Percentiles rank a stretch among this genome's conserved stretches.
phyloP scores from a whole-genome alignment of 2,113 vertebrate genomes.

The Gobio gobio region DNA sequence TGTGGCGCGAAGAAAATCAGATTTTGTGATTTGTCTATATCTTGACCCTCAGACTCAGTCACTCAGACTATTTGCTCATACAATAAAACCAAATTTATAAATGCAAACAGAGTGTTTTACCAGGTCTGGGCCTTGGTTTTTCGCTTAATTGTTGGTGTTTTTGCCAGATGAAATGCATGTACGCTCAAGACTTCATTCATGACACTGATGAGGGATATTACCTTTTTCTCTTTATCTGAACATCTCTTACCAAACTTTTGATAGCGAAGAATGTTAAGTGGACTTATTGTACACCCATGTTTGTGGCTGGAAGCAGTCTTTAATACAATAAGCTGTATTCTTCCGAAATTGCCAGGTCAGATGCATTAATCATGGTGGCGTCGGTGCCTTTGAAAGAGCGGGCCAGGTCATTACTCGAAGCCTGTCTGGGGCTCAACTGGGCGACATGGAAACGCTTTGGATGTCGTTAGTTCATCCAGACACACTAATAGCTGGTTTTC shows the following conservation, averaged over 20 bases:
- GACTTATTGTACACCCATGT: constrained; percentile 54
- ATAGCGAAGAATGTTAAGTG: constrained; percentile 76
- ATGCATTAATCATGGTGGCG: constrained; percentile 79
- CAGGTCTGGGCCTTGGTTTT: constrained; percentile 1
- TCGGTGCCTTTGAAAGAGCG: constrained; percentile 76
- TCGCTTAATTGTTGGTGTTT: constrained; percentile 30
- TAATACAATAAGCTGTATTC: constrained; percentile 78
- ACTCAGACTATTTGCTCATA: constrained; percentile 13
- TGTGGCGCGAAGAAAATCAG: constrained; percentile 44
- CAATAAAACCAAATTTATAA: constrained; percentile 14
- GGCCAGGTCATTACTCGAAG: constrained; percentile 75
- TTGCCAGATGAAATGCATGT: constrained; percentile 35
- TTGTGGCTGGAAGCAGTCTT: constrained; percentile 65
- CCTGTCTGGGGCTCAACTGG: constrained; percentile 71
- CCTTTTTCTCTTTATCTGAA: constrained; percentile 73
- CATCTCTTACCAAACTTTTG: constrained; percentile 66
- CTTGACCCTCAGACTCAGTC: not conserved
- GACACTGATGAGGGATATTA: constrained; percentile 69
- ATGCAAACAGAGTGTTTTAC: not conserved
- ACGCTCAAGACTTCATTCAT: constrained; percentile 32
- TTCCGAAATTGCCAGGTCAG: constrained; percentile 76
- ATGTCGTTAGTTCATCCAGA: constrained; percentile 74
- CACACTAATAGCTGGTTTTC: constrained; percentile 67
- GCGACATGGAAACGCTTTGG: constrained; percentile 79
- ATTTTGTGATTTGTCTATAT: constrained; percentile 17